Base-by-base conservation (phyloP, 2,888 invertebrate species). In the Pegoplata infirma region DNA sequence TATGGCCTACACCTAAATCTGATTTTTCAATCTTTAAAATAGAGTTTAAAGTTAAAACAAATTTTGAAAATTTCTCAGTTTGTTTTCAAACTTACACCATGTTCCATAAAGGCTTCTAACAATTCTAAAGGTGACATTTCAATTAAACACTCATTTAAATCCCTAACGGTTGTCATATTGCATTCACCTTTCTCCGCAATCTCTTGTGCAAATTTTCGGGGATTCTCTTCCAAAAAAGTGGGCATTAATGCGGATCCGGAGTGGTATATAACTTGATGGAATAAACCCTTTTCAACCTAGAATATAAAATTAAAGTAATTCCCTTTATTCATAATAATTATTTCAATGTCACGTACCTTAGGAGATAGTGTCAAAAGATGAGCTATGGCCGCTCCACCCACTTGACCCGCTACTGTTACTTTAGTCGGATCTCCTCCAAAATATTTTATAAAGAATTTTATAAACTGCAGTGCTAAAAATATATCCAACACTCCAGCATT, bases 401-500 rank as follows among this genome's bases (percentile, higher is more conserved):
- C 91, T 82, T 92, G 91, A 0, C 92, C 92, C 36, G 91, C 90
- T 10, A 92, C 84, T 0, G 92, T 92, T 0, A 92, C 88, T 21
- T 84, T 85, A 10, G 80, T 79, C 0, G 90, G 86, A 84, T 92
- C 90, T 0, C 92, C 92, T 8, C 91, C 91, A 80, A 92, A 92
- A 69, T 86, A 81, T 25, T 83, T 82, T n/a, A 91, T 91, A 17
- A 88, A 88, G 81, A 91, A 88, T 58, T 90, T 87, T 5, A 90
- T 85, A 17, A 91, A 92, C 61, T 90, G 85, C 56, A 92, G 83
- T 0, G 91, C 91, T 64, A 90, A 77, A 36, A 91, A 86, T 32
- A 91, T 89, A 81, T 92, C 92, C 56, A 91, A 85, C 5, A 92
- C 87, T 0, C 91, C 92, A 67, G 90, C 91, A 82, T 92, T 92